Conservation (phyloP, 2,888 invertebrate genomes). For the Dastarcus helophoroides region DNA sequence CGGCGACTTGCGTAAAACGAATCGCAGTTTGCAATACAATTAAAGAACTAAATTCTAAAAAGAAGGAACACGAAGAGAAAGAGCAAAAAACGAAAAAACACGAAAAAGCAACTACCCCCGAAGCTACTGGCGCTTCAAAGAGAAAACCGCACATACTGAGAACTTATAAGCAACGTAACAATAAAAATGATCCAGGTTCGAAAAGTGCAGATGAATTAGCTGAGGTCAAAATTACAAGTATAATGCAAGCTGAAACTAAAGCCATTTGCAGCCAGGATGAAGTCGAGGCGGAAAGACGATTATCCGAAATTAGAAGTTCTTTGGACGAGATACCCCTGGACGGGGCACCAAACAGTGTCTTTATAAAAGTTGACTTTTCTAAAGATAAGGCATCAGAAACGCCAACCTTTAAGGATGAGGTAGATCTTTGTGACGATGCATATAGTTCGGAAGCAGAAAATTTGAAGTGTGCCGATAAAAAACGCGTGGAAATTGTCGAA, state of each 20-base stretch:
- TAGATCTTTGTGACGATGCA: too few species aligned
- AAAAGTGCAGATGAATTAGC: slow-evolving; percentile 15
- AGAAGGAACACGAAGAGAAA: slow-evolving; percentile 15
- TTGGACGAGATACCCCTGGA: not conserved
- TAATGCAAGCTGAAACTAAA: slow-evolving; percentile 4
- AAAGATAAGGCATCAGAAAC: slow-evolving; percentile 1
- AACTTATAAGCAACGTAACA: slow-evolving; percentile 13
- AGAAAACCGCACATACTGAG: slow-evolving; percentile 17
- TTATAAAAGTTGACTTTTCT: slow-evolving; percentile 1
- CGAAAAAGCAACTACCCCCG: slow-evolving; percentile 8
- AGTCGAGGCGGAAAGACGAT: too few species aligned
- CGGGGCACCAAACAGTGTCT: not conserved
- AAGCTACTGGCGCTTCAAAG: slow-evolving; percentile 13
- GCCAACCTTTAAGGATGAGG: too few species aligned
- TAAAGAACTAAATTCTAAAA: slow-evolving; percentile 23
- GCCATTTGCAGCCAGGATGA: not conserved
- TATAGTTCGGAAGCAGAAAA: too few species aligned
- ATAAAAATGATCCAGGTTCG: slow-evolving; percentile 8
- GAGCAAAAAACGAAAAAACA: slow-evolving; percentile 7
- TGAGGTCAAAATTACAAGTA: slow-evolving; percentile 12
- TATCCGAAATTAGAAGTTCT: not conserved
- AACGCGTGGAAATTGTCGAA: too few species aligned
- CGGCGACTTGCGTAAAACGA: slow-evolving; percentile 52
- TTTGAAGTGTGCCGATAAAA: too few species aligned
- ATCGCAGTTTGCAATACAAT: slow-evolving; percentile 36